Evolutionary conservation across 2,797 vertebrate genomes (phyloP).

Genomic region (Staurois parvus): DNA sequence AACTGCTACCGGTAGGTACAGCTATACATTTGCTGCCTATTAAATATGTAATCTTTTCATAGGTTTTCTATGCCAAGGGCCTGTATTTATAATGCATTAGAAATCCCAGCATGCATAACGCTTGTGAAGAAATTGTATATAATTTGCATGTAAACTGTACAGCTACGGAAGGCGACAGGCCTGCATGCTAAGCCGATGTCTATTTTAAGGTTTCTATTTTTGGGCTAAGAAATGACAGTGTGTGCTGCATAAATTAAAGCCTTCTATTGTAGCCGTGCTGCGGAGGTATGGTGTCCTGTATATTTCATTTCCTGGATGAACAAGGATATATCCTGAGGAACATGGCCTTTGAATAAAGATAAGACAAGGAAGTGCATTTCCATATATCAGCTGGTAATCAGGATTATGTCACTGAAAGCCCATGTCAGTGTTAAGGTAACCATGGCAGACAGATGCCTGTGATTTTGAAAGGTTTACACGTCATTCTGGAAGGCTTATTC

Average conservation of each 20-base stretch:
- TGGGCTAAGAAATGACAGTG: conserved; percentile 6
- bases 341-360: not conserved
- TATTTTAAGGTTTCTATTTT: conserved; percentile 24
- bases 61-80: too few relatives aligned
- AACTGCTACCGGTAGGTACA: not conserved
- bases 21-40: not conserved
- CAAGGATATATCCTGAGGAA: not conserved
- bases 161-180: not conserved
- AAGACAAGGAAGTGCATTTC: not conserved
- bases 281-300: not conserved
- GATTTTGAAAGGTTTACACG: not conserved
- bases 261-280: not conserved
- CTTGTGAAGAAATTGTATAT: not conserved
- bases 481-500: too few relatives aligned
- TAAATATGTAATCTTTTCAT: not conserved
- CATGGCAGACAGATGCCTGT: not conserved
- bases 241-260: conserved; percentile 13
- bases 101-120: not conserved
- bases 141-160: not conserved
- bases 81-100: not conserved
- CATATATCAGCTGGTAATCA: not conserved
- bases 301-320: not conserved
- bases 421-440: not conserved
- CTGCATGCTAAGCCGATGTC: not conserved
- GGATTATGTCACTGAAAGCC: not conserved